Evolutionary conservation across 2,797 vertebrate genomes (phyloP).

Genomic region (Bufotes viridis): DNA sequence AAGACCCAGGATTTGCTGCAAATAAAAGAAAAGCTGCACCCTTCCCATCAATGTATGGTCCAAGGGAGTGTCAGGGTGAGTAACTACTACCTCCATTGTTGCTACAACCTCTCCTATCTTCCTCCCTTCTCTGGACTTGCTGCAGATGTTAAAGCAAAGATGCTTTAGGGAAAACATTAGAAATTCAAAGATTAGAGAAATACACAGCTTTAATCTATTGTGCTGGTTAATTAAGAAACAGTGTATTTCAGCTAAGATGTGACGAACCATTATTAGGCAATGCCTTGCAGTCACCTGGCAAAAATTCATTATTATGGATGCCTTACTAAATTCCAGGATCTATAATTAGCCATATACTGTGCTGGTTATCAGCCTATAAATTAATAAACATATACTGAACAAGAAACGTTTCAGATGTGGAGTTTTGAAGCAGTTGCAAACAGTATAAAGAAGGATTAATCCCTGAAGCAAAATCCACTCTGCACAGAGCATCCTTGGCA

Average conservation of each 20-base stretch:
- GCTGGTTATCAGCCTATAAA: not conserved
- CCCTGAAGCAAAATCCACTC: constrained; percentile 34
- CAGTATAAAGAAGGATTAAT: constrained; percentile 9
- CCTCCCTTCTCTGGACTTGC: too few species aligned
- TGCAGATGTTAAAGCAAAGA: constrained; percentile 42
- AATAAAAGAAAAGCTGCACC: too few species aligned
- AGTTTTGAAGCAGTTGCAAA: not conserved
- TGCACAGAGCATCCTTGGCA: constrained; percentile 20
- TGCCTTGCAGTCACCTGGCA: too few species aligned
- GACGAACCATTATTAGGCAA: too few species aligned
- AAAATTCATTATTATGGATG: too few species aligned
- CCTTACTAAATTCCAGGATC: too few species aligned
- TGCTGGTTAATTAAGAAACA: not conserved
- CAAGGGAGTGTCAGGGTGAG: too few species aligned
- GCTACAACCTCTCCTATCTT: too few species aligned
- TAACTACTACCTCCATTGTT: too few species aligned
- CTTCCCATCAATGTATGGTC: too few species aligned
- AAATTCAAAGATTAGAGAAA: constrained; percentile 12
- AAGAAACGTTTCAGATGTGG: not conserved
- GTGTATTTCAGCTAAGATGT: too few species aligned
- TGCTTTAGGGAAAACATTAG: constrained; percentile 22
- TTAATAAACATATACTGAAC: not conserved
- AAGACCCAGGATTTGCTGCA: too few species aligned
- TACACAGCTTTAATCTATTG: constrained; percentile 3
- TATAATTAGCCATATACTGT: not conserved